Evolutionary conservation across 1,140 invertebrate species (phyloP).

Genomic region (Pseudachorutes palmiensis): DNA sequence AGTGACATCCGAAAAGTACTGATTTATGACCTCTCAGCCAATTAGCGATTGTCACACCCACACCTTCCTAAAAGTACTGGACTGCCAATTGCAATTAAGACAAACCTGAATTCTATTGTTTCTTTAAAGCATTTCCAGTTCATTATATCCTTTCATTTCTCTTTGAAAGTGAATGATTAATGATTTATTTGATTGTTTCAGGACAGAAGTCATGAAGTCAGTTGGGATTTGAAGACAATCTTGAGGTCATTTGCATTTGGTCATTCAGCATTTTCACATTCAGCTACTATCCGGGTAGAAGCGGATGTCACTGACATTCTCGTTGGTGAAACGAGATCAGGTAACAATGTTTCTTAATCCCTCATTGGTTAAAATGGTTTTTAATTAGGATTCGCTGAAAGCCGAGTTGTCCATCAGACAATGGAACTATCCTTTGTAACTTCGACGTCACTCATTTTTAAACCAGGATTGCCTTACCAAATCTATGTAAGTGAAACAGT

Average conservation of each 20-base stretch:
- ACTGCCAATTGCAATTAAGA: too few species aligned
- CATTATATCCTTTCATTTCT: neutral
- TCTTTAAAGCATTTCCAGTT: neutral
- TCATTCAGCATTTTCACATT: neutral
- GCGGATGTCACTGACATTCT: conserved; percentile 42
- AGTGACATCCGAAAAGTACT: too few species aligned
- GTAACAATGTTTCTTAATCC: conserved; percentile 13
- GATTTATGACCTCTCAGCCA: too few species aligned
- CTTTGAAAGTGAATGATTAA: neutral
- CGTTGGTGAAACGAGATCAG: conserved; percentile 40
- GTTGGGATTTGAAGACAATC: neutral
- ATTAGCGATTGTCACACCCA: too few species aligned
- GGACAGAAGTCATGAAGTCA: neutral
- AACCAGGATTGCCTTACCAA: conserved; percentile 49
- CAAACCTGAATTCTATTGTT: neutral
- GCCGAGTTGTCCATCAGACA: conserved; percentile 46
- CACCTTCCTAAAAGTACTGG: too few species aligned
- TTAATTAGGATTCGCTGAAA: conserved; percentile 46
- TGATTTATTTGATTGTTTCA: neutral
- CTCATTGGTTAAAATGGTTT: conserved; percentile 18
- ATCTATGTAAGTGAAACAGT: conserved; percentile 43
- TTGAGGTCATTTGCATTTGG: neutral
- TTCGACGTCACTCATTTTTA: conserved; percentile 48
- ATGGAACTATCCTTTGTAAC: conserved; percentile 50
- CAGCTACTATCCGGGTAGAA: conserved; percentile 38